phyloP scores from a whole-genome alignment of 2,888 invertebrate genomes.

The Caenorhabditis afra region DNA sequence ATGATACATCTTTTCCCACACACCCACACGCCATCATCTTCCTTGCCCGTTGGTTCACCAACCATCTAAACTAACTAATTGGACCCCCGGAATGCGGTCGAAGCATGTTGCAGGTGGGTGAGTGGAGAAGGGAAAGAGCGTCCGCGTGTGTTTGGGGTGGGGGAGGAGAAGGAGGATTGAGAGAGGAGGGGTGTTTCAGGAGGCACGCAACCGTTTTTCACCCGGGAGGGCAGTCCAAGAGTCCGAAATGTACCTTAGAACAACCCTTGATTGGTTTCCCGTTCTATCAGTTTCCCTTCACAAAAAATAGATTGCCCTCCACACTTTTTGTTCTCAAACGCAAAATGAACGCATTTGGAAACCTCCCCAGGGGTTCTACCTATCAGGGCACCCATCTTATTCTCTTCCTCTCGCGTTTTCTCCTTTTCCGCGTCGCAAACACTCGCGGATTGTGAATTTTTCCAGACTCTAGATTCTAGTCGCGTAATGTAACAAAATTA shows the following conservation, averaged over 20 bases:
- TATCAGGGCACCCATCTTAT: slow-evolving; percentile 55
- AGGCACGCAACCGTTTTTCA: slow-evolving; percentile 48
- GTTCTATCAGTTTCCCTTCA: not conserved
- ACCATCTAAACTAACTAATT: not conserved
- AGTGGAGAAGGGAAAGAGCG: not conserved
- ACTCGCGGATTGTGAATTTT: not conserved
- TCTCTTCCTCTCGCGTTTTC: slow-evolving; percentile 4
- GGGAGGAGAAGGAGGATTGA: slow-evolving; percentile 3
- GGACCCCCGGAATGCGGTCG: too few relatives aligned
- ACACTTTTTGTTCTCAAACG: slow-evolving; percentile 8
- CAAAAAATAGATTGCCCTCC: slow-evolving; percentile 45
- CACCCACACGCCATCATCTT: slow-evolving; percentile 24
- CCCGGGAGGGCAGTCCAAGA: not conserved
- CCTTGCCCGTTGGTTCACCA: too few relatives aligned
- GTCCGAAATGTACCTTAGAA: not conserved
- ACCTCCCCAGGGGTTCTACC: slow-evolving; percentile 42
- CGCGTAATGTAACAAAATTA: slow-evolving; percentile 35
- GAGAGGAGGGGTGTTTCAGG: slow-evolving; percentile 18
- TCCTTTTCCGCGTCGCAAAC: not conserved
- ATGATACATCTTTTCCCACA: slow-evolving; percentile 38
- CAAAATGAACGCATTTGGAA: slow-evolving; percentile 34
- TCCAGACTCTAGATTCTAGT: slow-evolving; percentile 11
- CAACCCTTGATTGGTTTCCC: not conserved
- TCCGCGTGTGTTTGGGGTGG: not conserved
- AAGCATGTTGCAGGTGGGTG: too few relatives aligned